Base-by-base conservation (phyloP, 2,888 invertebrate genomes). In the Thecophora atra region DNA sequence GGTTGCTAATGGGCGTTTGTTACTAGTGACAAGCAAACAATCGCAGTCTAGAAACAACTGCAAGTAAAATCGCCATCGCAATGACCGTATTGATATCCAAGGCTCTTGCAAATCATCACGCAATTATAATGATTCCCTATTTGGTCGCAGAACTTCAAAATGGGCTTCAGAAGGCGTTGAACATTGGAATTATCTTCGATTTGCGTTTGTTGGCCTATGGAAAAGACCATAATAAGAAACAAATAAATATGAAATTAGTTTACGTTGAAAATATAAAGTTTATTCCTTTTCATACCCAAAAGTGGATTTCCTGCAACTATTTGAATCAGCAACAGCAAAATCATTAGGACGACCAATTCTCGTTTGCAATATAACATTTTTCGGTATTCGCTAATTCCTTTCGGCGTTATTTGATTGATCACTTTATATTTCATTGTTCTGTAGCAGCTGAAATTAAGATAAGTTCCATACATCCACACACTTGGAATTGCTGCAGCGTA, bases 121-220 rank as follows among this genome's bases (percentile, higher is more conserved):
- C 81, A 81, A 68, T 79, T 80, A 30, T 79, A 77, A 67, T 81
- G 79, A 70, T 77, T 79, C 72, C 79, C 80, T n/a, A 80, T 76
- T 69, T 79, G 78, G 75, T 81, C 81, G 66, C 80, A 81, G 28
- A 78, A 77, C 30, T 78, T 69, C 56, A 78, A 79, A 17, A 80
- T 76, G 44, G 80, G 80, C 24, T 77, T 76, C 2, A 67, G 52
- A 63, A 67, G 73, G 5, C 78, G 76, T 72, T 76, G 79, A 66
- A 77, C 67, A 64, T 79, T 78, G 13, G 77, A 76, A 65, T 76
- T 76, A 44, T 80, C 79, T 70, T 80, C 79, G 56, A 78, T 74
- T 72, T 76, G 74, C 67, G 77, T 79, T 70, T 78, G 78, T 60
- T 77, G 73, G 3, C 79, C 80, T 80, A 65, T 51, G 68, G 71